Evolutionary conservation across 2,797 vertebrate genomes (phyloP), one percentile per base, ranked within the genome.

Genomic region (Gallinago solitaria): DNA sequence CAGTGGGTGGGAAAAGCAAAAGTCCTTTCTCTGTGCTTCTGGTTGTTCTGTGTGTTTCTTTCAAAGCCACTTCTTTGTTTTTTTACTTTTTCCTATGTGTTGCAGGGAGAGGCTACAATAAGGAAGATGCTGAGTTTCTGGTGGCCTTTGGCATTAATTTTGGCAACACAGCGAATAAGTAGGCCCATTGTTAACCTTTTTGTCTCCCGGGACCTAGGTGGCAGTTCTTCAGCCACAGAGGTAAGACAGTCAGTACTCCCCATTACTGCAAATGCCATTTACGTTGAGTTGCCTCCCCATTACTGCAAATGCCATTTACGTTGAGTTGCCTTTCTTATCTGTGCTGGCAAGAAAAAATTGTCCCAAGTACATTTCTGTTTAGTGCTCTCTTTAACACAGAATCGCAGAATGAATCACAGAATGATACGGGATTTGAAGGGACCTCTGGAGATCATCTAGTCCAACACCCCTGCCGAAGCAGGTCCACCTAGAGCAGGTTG

Each of bases 161-260:
- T 99, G 96, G 99, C 99, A 57, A 99, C 99, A 18, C 99, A 99
- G 97, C 97, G 99, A 73, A 99, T 99, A 97, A 99, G 99, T 51
- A 98, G 99, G 77, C 99, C 99, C 30, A 99, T 99, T 24, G 99
- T 99, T 97, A 99, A 99, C 97, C 98, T 99, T 87, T 99, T 99
- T 90, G 99, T 99, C n/a, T 99, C 99, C 30, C 98, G 99, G 11
- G 99, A 99, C 96, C 98, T 99, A 16, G 99, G 99, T 11, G 99
- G 99, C 80, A 99, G 98, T 75, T 93, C 97, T 3, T 97, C 98
- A 20, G 98, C 99, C 25, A 99, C 99, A 16, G 98, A 99, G 99
- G 99, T 99, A 97, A 87, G 96, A 83, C 41, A 17, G 5, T 48
- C 60, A 63, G 33, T 23, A 25, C 56, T 87, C 21, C 8, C 43